Base-by-base conservation (phyloP, 2,113 vertebrate species). In the Caranx ignobilis region DNA sequence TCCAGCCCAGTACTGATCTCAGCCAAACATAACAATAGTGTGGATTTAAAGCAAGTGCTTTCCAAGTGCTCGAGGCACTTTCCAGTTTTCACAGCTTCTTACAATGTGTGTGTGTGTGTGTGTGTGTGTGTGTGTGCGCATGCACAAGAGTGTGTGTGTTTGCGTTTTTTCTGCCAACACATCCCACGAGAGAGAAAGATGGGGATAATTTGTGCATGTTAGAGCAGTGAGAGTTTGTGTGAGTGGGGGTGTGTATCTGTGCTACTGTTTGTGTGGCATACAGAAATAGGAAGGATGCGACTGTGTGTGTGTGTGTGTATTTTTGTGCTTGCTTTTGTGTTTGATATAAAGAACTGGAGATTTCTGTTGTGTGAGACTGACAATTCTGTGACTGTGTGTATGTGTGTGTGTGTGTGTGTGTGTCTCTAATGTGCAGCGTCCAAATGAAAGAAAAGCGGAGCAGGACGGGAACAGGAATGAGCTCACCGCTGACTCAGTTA, bases 21-120 rank as follows among this genome's bases (percentile, higher is more conserved):
- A 85, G 79, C 73, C 82, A 81, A 76, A 81, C 64, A 81, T 43
- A 84, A 91, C 87, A 83, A 82, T 37, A 47, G 64, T 64, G 74
- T 77, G 82, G 77, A 77, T 87, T 85, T 85, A 87, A 31, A 85
- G 77, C 72, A 37, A 86, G 72, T 21, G 73, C 77, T 83, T 83
- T 82, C 77, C 79, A 74, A 86, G 54, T 37, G 63, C 86, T 79
- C 31, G 4, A 57, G 66, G 84, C 71, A 15, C 37, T 82, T 84
- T 82, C 19, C 67, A 75, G 72, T 76, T 86, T 82, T 85, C 66
- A 79, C 52, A 21, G 76, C 63, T 67, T 66, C 64, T 71, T 71
- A 55, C 32, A 72, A 60, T 26, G 26, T 8, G 9, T 32, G 37
- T 32, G 26, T 52, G 48, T 60, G 47, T 32, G 41, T 18, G 35